A percentile compares a stretch with the other conserved stretches of the same genome.
Evolutionary conservation across 2,113 vertebrate species (phyloP).

Genomic region (Gavia stellata): DNA sequence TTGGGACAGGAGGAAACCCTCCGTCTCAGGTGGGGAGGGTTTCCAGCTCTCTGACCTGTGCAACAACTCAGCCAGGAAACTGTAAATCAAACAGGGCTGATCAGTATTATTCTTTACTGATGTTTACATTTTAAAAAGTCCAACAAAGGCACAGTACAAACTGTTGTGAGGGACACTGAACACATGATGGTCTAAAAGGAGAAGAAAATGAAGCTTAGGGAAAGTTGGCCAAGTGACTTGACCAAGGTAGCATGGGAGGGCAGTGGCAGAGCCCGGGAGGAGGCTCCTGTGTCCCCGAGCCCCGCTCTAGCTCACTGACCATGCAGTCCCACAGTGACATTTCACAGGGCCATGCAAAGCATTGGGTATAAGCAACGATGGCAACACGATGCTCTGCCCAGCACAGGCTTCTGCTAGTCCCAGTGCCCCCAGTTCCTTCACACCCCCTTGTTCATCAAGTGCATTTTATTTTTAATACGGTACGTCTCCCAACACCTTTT

Average conservation of each 20-base stretch:
- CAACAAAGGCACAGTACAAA: background rate
- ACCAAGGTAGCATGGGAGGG: fast-evolving
- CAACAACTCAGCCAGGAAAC: background rate
- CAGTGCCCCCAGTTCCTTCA: background rate
- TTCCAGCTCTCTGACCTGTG: background rate
- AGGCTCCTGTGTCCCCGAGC: background rate
- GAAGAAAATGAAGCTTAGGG: background rate
- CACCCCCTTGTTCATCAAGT: background rate
- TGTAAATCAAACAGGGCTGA: background rate
- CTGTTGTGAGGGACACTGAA: background rate
- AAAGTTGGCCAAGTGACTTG: background rate
- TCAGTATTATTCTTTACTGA: background rate
- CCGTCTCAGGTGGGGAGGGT: fast-evolving
- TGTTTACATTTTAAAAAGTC: background rate
- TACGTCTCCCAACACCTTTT: background rate
- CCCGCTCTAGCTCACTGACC: background rate
- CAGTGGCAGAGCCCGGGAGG: background rate
- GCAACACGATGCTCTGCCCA: background rate
- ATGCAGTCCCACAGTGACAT: background rate
- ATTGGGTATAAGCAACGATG: background rate
- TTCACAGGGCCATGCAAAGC: background rate
- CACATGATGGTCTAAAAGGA: background rate
- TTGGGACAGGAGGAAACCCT: background rate
- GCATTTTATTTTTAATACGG: background rate
- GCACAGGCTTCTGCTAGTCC: background rate